Evolutionary conservation across 2,888 invertebrate genomes (phyloP).

Genomic region (Cartodere bifasciata): DNA sequence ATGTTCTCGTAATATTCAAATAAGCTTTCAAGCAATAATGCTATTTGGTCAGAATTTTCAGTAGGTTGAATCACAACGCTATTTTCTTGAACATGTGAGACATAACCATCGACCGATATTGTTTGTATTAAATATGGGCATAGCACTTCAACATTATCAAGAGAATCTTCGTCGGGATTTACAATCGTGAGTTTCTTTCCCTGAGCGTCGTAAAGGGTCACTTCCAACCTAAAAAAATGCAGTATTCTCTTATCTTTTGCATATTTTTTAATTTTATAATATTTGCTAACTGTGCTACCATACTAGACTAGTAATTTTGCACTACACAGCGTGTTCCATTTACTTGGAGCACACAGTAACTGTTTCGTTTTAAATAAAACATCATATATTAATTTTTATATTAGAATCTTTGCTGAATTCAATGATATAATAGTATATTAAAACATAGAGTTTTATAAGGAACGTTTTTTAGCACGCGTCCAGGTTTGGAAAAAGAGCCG

Average conservation of each 20-base stretch:
- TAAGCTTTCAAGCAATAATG: conserved; percentile 39
- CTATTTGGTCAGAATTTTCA: conserved; percentile 37
- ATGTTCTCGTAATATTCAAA: conserved; percentile 43
- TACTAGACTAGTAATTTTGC: too few relatives aligned
- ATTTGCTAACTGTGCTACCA: too few relatives aligned
- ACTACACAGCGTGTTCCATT: too few relatives aligned
- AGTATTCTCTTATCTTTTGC: too few relatives aligned
- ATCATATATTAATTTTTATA: too few relatives aligned
- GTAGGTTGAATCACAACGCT: conserved; percentile 51
- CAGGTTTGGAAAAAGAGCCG: too few relatives aligned
- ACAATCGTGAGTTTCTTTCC: conserved; percentile 40
- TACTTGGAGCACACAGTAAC: not conserved
- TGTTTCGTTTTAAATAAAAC: too few relatives aligned
- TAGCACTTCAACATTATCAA: conserved; percentile 39
- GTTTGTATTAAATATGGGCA: conserved; percentile 51
- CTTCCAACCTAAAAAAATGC: conserved; percentile 45
- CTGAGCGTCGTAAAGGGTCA: conserved; percentile 47
- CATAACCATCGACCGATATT: conserved; percentile 44
- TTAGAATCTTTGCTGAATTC: too few relatives aligned
- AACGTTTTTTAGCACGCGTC: too few relatives aligned
- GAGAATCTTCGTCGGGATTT: conserved; percentile 42
- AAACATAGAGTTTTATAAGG: too few relatives aligned
- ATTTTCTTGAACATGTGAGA: conserved; percentile 45
- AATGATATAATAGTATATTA: too few relatives aligned
- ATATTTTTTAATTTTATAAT: too few relatives aligned